Conservation (phyloP, 2,888 invertebrate genomes). For the Oxyteleia sp. region DNA sequence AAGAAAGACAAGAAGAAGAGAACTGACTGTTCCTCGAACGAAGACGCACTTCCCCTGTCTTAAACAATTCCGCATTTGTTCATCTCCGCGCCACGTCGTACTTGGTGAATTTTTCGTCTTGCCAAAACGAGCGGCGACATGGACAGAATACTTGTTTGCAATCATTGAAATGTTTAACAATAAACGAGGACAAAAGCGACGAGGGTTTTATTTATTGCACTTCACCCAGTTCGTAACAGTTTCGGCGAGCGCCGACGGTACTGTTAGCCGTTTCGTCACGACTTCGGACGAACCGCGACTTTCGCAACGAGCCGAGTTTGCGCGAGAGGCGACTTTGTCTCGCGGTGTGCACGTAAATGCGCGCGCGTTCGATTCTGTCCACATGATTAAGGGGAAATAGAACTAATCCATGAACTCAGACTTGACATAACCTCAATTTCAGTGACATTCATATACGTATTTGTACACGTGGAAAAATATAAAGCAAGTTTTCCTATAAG, state of each 20-base stretch:
- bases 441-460: no score
- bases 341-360: no score
- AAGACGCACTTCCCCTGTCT: background rate
- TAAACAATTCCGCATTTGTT: background rate
- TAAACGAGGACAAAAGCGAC: conserved; percentile 29
- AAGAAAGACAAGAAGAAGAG: no score
- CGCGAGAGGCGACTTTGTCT: no score
- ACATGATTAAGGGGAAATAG: no score
- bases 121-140: conserved; percentile 29
- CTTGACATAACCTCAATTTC: no score
- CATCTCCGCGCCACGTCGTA: background rate
- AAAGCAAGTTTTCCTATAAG: no score
- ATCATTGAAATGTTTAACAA: conserved; percentile 34
- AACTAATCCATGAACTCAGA: no score
- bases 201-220: conserved; percentile 51
- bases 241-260: conserved; percentile 27
- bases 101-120: background rate
- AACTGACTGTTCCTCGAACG: background rate
- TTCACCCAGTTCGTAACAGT: conserved; percentile 51
- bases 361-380: no score
- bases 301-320: conserved; percentile 52
- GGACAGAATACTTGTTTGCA: conserved; percentile 33
- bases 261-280: conserved; percentile 54
- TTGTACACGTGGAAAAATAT: no score
- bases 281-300: conserved; percentile 38